Base-by-base conservation (phyloP, 2,888 invertebrate species). In the Mycalesis mineus region DNA sequence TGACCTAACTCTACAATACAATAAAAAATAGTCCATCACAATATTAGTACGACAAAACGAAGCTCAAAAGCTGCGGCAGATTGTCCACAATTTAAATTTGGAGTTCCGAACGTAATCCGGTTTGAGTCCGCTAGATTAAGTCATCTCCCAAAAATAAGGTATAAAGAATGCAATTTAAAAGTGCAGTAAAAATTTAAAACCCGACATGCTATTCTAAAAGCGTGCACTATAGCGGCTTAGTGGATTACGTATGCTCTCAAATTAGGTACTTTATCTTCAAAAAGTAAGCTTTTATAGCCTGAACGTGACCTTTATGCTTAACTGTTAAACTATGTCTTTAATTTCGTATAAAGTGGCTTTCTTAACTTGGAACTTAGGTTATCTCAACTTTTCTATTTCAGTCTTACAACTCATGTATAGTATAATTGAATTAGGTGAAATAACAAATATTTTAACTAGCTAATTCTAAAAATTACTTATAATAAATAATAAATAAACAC, bases 131-230 rank as follows among this genome's bases (percentile, higher is more conserved):
- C 37, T 28, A 49, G 28, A 48, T 48, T 48, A 55, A 48, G 22
- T 55, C 40, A 49, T 49, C 28, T 41, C 48, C 22, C 28, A 28
- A 42, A 40, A 49, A 41, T 42, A 37, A 49, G 36, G 39, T 49
- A 36, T 13, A 37, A 49, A 49, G 39, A 37, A 39, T 49, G 37
- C 49, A 49, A 28, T 49, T 49, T 33, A 13, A 42, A 55, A 49
- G 36, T 48, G 28, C 47, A 40, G 55, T 49, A 39, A 49, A 49
- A 55, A 2, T 40, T 55, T 42, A 13, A 55, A 55, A 49, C 42
- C 37, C 36, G 36, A 49, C 42, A 42, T 36, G 31, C 22, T 49
- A 28, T 41, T 42, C 36, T 49, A 15, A 37, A 37, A 49, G 42
- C 49, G 42, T n/a, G 42, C 49, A 42, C 14, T 42, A 15, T n/a